Conservation (phyloP, 2,113 vertebrate genomes). For the Syrmaticus mikado region DNA sequence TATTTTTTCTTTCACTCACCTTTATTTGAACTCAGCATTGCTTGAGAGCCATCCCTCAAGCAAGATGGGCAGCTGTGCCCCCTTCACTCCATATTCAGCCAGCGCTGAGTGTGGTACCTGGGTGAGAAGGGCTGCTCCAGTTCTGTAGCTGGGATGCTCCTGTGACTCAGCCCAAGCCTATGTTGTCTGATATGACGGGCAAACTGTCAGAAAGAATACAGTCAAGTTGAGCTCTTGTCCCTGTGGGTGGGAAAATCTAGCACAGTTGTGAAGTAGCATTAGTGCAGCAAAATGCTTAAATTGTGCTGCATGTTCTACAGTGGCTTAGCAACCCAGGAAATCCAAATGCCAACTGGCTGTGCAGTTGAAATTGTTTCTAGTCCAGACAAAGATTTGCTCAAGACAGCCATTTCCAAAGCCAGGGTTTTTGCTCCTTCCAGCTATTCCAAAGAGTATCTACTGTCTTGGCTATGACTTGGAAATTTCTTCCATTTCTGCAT, state of each 20-base stretch:
- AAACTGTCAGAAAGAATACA: conserved; percentile 48
- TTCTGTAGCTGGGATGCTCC: not conserved
- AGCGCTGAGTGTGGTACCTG: not conserved
- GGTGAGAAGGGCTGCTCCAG: not conserved
- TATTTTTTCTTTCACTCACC: not conserved
- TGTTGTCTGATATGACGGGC: not conserved
- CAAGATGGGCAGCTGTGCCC: not conserved
- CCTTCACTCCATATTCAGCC: not conserved
- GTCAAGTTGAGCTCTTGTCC: not conserved
- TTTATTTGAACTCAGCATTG: not conserved
- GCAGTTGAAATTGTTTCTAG: not conserved
- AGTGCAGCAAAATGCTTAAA: not conserved
- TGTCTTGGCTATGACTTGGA: accelerated
- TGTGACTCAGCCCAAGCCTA: conserved; percentile 45
- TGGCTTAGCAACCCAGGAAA: not conserved
- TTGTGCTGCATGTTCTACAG: not conserved
- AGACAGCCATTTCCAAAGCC: not conserved
- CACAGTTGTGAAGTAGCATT: not conserved
- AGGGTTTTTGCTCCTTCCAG: not conserved
- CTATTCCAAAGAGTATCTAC: accelerated
- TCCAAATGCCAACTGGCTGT: not conserved
- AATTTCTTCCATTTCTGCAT: not conserved
- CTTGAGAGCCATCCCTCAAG: not conserved
- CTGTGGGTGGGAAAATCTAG: not conserved
- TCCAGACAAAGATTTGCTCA: not conserved